Evolutionary conservation across 1,140 invertebrate genomes (phyloP).

Genomic region (Stegodyphus mimosarum): DNA sequence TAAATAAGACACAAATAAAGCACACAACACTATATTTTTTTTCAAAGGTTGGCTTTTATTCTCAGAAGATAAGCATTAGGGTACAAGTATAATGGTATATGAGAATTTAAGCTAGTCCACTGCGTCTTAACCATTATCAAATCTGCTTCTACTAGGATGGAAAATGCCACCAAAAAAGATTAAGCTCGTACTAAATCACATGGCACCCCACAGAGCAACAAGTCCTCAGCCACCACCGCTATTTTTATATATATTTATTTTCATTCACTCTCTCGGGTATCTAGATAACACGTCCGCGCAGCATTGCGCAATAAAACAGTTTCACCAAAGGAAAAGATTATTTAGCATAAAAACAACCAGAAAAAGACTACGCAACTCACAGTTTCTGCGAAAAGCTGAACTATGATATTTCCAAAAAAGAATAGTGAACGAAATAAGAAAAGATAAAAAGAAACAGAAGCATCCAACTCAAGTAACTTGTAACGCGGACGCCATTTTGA

Average conservation of each 20-base stretch:
- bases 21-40: constrained; percentile 34
- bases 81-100: constrained; percentile 60
- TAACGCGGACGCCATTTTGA: constrained; percentile 7
- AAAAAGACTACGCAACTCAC: not conserved
- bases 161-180: constrained; percentile 58
- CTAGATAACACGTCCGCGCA: not conserved
- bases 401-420: not conserved
- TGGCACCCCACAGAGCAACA: constrained; percentile 59
- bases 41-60: constrained; percentile 60
- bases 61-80: constrained; percentile 61
- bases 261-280: not conserved
- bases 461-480: not conserved
- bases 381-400: not conserved
- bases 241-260: constrained; percentile 10
- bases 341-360: not conserved
- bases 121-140: constrained; percentile 57
- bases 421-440: not conserved
- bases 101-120: constrained; percentile 57
- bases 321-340: not conserved
- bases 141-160: constrained; percentile 59
- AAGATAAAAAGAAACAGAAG: not conserved
- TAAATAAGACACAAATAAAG: constrained; percentile 1
- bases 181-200: constrained; percentile 62
- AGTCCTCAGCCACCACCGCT: constrained; percentile 57
- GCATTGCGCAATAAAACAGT: not conserved